A percentile compares a stretch with the other conserved stretches of the same genome.
phyloP scores from a whole-genome alignment of 1,140 invertebrate species.

The Eciton burchellii region DNA sequence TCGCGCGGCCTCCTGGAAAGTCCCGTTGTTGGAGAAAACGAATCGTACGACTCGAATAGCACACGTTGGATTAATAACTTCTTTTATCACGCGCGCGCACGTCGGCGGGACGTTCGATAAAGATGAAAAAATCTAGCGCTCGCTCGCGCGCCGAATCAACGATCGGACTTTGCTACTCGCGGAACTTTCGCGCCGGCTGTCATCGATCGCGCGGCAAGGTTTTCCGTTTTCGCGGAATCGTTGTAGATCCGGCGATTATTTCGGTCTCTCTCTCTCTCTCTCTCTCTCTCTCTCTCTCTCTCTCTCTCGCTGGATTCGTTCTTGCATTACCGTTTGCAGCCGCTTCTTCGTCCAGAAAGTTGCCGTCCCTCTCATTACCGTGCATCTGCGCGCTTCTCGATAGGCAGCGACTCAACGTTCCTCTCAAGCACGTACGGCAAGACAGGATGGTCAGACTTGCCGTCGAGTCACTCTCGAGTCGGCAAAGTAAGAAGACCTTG shows the following conservation, averaged over 20 bases:
- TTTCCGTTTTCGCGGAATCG: background rate
- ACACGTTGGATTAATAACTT: slow-evolving; percentile 7
- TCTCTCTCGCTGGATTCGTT: slow-evolving; percentile 28
- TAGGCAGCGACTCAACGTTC: too few relatives aligned
- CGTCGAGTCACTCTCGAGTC: too few relatives aligned
- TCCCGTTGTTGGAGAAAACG: background rate
- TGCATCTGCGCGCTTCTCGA: too few relatives aligned
- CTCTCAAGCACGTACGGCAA: too few relatives aligned
- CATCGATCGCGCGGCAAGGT: background rate
- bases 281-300: too few relatives aligned
- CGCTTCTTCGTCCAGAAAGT: too few relatives aligned
- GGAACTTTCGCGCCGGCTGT: background rate
- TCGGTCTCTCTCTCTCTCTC: too few relatives aligned
- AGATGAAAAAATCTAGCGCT: background rate
- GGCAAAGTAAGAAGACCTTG: too few relatives aligned
- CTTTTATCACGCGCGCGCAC: background rate
- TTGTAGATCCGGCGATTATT: background rate
- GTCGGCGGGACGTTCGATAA: background rate
- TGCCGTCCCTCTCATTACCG: too few relatives aligned
- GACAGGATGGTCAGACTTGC: too few relatives aligned
- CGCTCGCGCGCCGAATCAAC: background rate
- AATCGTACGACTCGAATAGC: background rate
- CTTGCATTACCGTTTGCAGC: too few relatives aligned
- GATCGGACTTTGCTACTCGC: background rate
- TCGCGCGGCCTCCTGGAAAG: background rate